A percentile compares a stretch with the other conserved stretches of the same genome.
phyloP scores from a whole-genome alignment of 2,113 vertebrate genomes.

The Toxostoma redivivum region DNA sequence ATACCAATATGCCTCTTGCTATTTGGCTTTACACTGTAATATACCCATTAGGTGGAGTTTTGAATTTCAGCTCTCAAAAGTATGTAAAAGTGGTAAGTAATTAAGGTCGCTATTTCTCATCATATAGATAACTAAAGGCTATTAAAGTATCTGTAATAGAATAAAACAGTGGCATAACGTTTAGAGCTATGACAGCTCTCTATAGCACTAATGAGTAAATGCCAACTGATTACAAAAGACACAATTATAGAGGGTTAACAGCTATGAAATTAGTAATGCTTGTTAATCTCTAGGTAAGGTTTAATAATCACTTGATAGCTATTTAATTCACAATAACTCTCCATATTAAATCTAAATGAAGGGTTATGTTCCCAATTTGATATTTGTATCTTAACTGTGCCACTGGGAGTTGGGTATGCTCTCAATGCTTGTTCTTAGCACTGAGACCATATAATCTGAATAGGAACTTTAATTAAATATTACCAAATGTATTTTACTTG shows the following conservation, averaged over 20 bases:
- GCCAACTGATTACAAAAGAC: slow-evolving; percentile 25
- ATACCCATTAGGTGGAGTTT: not conserved
- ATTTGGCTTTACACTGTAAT: not conserved
- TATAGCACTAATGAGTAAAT: slow-evolving; percentile 27
- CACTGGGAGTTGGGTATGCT: not conserved
- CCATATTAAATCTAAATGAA: slow-evolving; percentile 14
- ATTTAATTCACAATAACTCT: slow-evolving; percentile 24
- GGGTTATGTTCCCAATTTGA: not conserved
- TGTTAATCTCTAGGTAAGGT: slow-evolving; percentile 36
- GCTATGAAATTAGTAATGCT: slow-evolving; percentile 23
- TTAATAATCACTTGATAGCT: slow-evolving; percentile 50
- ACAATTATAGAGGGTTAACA: slow-evolving; percentile 9
- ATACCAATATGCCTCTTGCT: not conserved
- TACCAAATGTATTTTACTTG: slow-evolving; percentile 42
- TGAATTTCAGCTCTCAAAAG: not conserved
- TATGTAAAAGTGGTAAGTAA: not conserved
- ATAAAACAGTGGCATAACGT: not conserved
- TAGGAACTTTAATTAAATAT: slow-evolving; percentile 50
- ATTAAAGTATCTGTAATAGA: slow-evolving; percentile 38
- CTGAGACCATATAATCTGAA: slow-evolving; percentile 29
- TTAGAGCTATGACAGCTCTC: not conserved
- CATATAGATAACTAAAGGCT: slow-evolving; percentile 50
- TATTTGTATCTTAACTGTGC: not conserved
- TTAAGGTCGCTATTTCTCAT: slow-evolving; percentile 38
- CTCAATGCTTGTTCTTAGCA: not conserved